Evolutionary conservation across 2,888 invertebrate species (phyloP), one percentile per base, ranked within the genome.

Genomic region (Criorhina ranunculi): DNA sequence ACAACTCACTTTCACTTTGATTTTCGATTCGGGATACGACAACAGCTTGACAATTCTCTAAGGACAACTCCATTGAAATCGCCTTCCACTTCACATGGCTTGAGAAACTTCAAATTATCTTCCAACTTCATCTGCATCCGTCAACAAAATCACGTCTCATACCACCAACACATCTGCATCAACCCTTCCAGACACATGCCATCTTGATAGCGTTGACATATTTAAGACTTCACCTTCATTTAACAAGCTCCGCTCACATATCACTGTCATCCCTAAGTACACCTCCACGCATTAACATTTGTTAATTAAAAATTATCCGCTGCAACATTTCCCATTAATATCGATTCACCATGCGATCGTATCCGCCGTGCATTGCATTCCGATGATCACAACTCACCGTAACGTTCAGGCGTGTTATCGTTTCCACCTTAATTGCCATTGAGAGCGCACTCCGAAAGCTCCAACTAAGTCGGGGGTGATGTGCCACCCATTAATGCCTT

Each of bases 401-500:
- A 35, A 44, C 59, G 81, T 69, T 64, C 57, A 81, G 76, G 57
- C 53, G 64, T 57, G 67, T 79, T 79, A 85, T 85, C 69, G 59
- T 53, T 19, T 49, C 51, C 57, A 49, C 57, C 64, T 66, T 62
- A 79, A 85, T 79, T 75, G 69, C 69, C 83, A 85, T 85, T 85
- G 76, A 75, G 66, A 76, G 80, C 69, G 85, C 85, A 75, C 80
- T 75, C 73, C 72, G 75, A 78, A 69, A 57, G 42, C 73, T 69
- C 53, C 33, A n/a, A 53, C 37, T 46, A 37, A 72, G 37, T 59
- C 55, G 35, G 15, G 8, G 59, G 24, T 75, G 59, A 75, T 75
- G 64, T 60, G 67, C 46, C 29, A 7, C 49, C 80, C 80, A 76
- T 85, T 80, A 79, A 73, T 79, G 83, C 79, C 83, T 62, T 83